Evolutionary conservation across 2,797 vertebrate genomes (phyloP).

Genomic region (Falco novaeseelandiae): DNA sequence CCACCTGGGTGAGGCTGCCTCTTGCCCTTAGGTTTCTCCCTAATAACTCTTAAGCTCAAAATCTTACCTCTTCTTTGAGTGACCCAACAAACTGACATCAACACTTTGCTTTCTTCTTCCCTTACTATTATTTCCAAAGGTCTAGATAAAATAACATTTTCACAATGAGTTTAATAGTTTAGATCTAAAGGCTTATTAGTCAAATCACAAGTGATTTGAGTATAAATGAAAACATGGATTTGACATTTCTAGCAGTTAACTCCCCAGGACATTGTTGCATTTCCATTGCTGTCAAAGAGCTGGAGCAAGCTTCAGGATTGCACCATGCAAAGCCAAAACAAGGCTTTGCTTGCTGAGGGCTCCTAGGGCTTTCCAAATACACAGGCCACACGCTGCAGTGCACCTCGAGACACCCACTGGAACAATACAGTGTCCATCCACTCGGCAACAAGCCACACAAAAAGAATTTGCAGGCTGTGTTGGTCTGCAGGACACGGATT

Average conservation of each 20-base stretch:
- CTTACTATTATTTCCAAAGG: neutral
- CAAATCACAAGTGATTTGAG: neutral
- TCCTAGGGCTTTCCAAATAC: neutral
- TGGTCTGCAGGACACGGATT: neutral
- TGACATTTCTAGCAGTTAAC: neutral
- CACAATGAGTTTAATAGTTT: neutral
- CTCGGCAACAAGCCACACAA: neutral
- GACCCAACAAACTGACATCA: neutral
- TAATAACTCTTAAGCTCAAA: neutral
- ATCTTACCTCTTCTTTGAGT: neutral
- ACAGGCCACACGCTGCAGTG: accelerated
- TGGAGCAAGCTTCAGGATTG: neutral
- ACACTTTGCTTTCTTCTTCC: neutral
- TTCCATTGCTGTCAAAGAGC: neutral
- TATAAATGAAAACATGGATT: neutral
- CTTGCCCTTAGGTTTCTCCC: neutral
- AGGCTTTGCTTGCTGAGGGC: neutral
- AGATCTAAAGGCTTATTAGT: neutral
- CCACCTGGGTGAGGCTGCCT: neutral
- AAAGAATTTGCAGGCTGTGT: neutral
- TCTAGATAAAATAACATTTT: neutral
- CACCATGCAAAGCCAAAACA: neutral
- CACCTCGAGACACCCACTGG: neutral
- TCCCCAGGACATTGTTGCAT: neutral
- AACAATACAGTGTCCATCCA: neutral